Conservation (phyloP, 2,797 vertebrate species). For the Melanotaenia boesemani region DNA sequence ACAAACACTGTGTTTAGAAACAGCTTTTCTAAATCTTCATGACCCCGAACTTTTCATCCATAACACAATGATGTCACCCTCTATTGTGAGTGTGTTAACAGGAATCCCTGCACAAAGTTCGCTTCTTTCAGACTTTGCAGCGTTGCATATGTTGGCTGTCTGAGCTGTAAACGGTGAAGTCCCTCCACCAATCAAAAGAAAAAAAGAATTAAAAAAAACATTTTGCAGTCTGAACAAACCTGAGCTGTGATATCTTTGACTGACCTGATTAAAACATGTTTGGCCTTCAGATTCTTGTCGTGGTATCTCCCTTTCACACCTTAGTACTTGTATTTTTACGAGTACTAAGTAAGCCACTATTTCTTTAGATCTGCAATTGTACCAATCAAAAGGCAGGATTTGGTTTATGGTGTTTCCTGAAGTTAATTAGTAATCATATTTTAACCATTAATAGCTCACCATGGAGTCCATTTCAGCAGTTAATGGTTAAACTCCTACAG, state of each 20-base stretch:
- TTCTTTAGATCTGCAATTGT: no score
- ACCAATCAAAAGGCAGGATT: no score
- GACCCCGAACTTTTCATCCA: slow-evolving; percentile 21
- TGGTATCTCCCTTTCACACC: neutral
- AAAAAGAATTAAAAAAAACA: no score
- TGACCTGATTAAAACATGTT: slow-evolving; percentile 15
- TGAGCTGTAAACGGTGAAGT: no score
- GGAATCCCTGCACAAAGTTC: no score
- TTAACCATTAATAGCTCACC: slow-evolving; percentile 25
- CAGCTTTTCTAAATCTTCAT: no score
- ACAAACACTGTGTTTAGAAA: slow-evolving; percentile 12
- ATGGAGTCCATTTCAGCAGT: neutral
- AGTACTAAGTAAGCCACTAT: no score
- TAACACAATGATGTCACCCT: slow-evolving; percentile 45
- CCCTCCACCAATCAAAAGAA: no score
- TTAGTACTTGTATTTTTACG: no score
- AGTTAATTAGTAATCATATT: neutral
- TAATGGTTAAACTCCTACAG: slow-evolving; percentile 26
- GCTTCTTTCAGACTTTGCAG: no score
- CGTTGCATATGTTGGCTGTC: no score
- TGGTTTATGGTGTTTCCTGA: neutral
- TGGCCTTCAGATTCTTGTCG: neutral
- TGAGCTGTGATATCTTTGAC: slow-evolving; percentile 9
- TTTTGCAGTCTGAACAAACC: slow-evolving; percentile 7
- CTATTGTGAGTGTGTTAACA: slow-evolving; percentile 24